Evolutionary conservation across 2,113 vertebrate genomes (phyloP).

Genomic region (Prinia subflava): DNA sequence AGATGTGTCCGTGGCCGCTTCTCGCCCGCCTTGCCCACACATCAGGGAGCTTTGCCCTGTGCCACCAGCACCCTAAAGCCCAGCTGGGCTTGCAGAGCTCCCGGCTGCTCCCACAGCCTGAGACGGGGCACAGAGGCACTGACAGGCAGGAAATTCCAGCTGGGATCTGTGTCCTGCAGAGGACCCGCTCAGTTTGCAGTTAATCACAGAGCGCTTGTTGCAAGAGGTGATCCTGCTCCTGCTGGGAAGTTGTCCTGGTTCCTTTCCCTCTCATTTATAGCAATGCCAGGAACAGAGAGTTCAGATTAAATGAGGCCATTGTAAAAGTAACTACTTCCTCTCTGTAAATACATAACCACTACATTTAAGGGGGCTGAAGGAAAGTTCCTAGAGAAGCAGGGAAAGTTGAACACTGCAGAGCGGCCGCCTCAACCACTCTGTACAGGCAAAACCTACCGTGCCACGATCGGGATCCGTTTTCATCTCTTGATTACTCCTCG

Average conservation of each 20-base stretch:
- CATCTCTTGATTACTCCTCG: background rate
- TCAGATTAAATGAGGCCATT: background rate
- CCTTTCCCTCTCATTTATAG: background rate
- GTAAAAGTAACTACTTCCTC: background rate
- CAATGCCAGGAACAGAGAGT: background rate
- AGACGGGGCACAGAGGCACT: background rate
- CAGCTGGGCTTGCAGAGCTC: background rate
- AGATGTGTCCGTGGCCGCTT: background rate
- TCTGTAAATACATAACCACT: background rate
- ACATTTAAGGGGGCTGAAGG: background rate
- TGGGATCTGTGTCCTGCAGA: background rate
- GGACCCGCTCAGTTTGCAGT: background rate
- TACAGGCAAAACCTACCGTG: accelerated
- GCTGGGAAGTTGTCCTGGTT: background rate
- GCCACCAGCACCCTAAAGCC: background rate
- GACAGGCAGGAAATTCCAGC: background rate
- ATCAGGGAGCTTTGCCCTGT: background rate
- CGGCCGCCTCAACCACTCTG: accelerated
- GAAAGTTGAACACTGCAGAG: background rate
- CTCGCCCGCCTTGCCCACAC: background rate
- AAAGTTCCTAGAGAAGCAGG: background rate
- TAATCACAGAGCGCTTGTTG: background rate
- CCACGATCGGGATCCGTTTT: accelerated
- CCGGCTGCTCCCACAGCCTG: background rate
- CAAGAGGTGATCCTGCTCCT: background rate